Percentiles rank a stretch among this genome's conserved stretches.
Evolutionary conservation across 2,888 invertebrate species (phyloP).

Genomic region (Labia minor): DNA sequence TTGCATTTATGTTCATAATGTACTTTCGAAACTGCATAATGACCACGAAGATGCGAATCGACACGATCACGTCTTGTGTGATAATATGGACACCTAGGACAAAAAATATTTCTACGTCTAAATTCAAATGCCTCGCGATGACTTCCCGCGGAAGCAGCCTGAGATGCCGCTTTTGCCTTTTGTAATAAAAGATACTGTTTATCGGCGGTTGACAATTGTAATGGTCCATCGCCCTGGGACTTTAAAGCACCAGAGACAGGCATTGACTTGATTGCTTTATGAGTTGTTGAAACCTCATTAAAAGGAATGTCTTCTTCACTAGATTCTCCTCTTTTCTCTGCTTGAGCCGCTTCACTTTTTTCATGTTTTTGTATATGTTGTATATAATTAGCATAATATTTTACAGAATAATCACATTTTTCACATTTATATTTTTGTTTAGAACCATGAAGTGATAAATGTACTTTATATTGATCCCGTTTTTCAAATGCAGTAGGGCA

Average conservation of each 20-base stretch:
- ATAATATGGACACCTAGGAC: slow-evolving; percentile 70
- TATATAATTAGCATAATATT: slow-evolving; percentile 71
- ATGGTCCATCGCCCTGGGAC: slow-evolving; percentile 37
- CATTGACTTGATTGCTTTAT: background rate
- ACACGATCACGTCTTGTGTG: slow-evolving; percentile 61
- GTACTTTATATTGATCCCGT: slow-evolving; percentile 71
- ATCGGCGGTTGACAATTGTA: slow-evolving; percentile 49
- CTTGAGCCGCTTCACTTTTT: slow-evolving; percentile 54
- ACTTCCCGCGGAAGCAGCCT: slow-evolving; percentile 31
- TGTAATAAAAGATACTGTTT: slow-evolving; percentile 49
- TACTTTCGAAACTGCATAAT: slow-evolving; percentile 49
- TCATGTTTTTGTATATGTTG: slow-evolving; percentile 74
- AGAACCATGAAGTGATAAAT: slow-evolving; percentile 70
- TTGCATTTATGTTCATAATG: slow-evolving; percentile 57
- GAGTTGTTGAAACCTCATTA: slow-evolving; percentile 27
- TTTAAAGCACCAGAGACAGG: background rate
- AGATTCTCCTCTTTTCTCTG: slow-evolving; percentile 38
- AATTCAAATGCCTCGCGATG: slow-evolving; percentile 33
- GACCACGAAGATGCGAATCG: slow-evolving; percentile 63
- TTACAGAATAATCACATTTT: slow-evolving; percentile 77
- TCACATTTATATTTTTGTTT: slow-evolving; percentile 73
- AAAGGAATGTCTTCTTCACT: slow-evolving; percentile 27
- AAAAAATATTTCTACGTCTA: slow-evolving; percentile 53
- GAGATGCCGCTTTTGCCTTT: slow-evolving; percentile 44
- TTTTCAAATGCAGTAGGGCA: slow-evolving; percentile 83